Evolutionary conservation across 2,113 vertebrate genomes (phyloP).

Genomic region (Chamaetylas fuelleborni): DNA sequence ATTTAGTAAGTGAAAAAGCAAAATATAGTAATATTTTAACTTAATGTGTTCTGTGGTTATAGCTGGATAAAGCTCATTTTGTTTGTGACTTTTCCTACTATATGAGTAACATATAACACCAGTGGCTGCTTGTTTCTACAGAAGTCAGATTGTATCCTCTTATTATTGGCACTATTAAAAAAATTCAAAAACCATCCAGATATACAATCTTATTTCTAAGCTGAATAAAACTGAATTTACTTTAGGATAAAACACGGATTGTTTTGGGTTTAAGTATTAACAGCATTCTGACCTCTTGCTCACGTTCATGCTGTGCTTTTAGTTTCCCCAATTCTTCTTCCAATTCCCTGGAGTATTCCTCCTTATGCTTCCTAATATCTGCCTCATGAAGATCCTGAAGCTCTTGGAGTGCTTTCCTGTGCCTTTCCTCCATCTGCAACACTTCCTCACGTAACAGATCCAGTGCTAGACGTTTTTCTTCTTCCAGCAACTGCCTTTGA

Average conservation of each 20-base stretch:
- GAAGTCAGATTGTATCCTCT: neutral
- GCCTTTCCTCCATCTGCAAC: slow-evolving; percentile 76
- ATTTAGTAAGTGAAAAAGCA: neutral
- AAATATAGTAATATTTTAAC: neutral
- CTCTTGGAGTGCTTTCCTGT: slow-evolving; percentile 73
- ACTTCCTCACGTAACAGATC: slow-evolving; percentile 75
- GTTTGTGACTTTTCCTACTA: neutral
- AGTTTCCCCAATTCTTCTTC: slow-evolving; percentile 49
- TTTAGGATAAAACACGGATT: neutral
- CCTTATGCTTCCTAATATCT: slow-evolving; percentile 69
- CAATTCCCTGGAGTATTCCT: slow-evolving; percentile 36
- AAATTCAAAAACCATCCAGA: neutral
- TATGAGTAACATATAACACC: neutral
- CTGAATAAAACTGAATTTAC: neutral
- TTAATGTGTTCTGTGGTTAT: neutral
- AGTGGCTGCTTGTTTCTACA: neutral
- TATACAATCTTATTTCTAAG: neutral
- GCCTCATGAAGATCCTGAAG: slow-evolving; percentile 56
- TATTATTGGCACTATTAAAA: neutral
- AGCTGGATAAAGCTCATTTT: neutral
- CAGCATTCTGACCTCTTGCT: slow-evolving; percentile 74
- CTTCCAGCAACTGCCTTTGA: slow-evolving; percentile 74
- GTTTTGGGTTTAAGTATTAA: neutral
- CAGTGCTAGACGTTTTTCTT: slow-evolving; percentile 71
- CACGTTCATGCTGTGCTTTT: slow-evolving; percentile 67